These are phyloP conservation scores for Merops nubicus DNA, from an alignment of 2,113 vertebrate genomes.

Conservation along the genomic window DNA sequence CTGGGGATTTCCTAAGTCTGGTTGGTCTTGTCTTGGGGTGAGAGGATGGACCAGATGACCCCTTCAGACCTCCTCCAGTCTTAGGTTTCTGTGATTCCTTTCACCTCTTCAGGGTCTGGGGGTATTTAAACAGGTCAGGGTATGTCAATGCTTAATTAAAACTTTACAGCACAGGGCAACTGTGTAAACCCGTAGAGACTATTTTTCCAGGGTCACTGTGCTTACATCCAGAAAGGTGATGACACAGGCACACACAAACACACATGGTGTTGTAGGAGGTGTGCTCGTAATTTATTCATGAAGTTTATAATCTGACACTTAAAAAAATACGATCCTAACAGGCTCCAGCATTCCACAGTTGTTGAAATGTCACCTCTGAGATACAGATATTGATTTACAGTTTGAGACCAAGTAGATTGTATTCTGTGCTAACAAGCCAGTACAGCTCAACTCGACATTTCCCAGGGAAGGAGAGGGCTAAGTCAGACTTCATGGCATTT, in stretches of 20 bases:
- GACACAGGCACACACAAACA: slow-evolving; percentile 1
- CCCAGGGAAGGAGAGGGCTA: slow-evolving; percentile 48
- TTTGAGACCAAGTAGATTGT: slow-evolving; percentile 57
- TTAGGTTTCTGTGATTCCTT: neutral
- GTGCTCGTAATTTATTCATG: slow-evolving; percentile 76
- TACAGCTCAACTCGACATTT: slow-evolving; percentile 34
- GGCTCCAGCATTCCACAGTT: slow-evolving; percentile 73
- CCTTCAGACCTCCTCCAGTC: neutral
- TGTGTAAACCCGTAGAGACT: neutral
- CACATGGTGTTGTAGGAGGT: neutral
- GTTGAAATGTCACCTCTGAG: slow-evolving; percentile 81
- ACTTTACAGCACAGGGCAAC: neutral
- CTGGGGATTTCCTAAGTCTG: neutral
- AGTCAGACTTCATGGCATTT: slow-evolving; percentile 38
- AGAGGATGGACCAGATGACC: neutral
- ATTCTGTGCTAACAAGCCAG: slow-evolving; percentile 55
- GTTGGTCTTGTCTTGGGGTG: neutral
- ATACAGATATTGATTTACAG: slow-evolving; percentile 78
- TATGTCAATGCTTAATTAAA: neutral
- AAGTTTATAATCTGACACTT: slow-evolving; percentile 70
- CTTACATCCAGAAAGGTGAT: neutral
- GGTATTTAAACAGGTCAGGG: neutral
- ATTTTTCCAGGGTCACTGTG: neutral
- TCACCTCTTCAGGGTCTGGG: neutral
- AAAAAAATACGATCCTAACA: slow-evolving; percentile 45